Base-by-base conservation (phyloP, 2,888 invertebrate genomes). In the Archips crataeganus region DNA sequence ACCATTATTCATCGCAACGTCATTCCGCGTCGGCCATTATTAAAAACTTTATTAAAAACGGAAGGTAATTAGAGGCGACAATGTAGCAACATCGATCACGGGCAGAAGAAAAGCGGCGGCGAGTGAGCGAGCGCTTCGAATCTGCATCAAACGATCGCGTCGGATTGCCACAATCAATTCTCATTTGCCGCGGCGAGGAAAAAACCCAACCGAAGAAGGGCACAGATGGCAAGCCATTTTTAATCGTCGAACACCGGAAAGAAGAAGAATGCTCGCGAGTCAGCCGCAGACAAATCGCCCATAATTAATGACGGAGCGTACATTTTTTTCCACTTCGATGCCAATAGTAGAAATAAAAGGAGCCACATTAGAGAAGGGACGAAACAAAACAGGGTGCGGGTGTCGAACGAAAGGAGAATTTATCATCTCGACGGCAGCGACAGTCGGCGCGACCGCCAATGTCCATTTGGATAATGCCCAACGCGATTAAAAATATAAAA, bases 401-500 rank as follows among this genome's bases (percentile, higher is more conserved):
- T 94, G 94, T 93, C 94, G 94, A 94, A 94, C 93, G 91, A 91
- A 93, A 93, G 92, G 91, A 90, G 93, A 91, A 94, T 94, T 94
- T 94, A 94, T 94, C 94, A 94, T 94, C 90, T 89, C 90, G 91
- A 89, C 92, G 92, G 91, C 90, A 89, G 87, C 89, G 88, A 86
- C 91, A 91, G 90, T 90, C 90, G 91, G 87, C 87, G 85, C 88
- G 88, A 87, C 91, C 93, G 90, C 92, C 93, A 91, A 90, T 94
- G 94, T 94, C 94, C 94, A 94, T 94, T 94, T 94, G 94, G 94
- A 93, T 94, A 94, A 94, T 94, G 93, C 94, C 92, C 93, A 90
- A 91, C 94, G 92, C 94, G 94, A 94, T 94, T 94, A 94, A 94
- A 94, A 94, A 94, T 94, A 94, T 94, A 94, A 94, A 94, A 94